Base-by-base conservation (phyloP, 2,113 vertebrate genomes). In the Callaeas wilsoni region DNA sequence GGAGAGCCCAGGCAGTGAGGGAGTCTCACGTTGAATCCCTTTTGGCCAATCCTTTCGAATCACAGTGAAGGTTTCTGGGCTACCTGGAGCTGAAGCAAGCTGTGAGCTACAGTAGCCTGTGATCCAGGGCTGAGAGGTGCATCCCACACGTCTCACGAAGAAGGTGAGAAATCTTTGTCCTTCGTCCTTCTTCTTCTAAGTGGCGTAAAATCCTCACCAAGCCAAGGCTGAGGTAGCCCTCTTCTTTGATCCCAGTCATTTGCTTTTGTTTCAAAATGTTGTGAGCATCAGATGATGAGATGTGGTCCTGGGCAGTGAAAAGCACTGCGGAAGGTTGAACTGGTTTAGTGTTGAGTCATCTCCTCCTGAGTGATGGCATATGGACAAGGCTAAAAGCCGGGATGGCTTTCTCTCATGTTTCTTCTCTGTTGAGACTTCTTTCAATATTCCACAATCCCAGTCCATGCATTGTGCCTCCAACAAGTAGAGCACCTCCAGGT, bases 381-480 rank as follows among this genome's bases (percentile, higher is more conserved):
- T 57, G 25, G 44, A 59, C 76, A 84, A 50, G 22, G 16, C 63
- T 83, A 41, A 39, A 90, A 62, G 41, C 3, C 0, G 35, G 39
- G 19, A 47, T 74, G 39, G 18, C 16, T 55, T 87, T 77, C 32
- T 65, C 22, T 65, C 22, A 29, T 49, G 19, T 55, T 37, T 27
- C 9, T 59, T 84, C 53, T 82, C 46, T 56, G 1, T 27, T 57
- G 35, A 21, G n/a, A 70, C 23, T 55, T 74, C 26, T 79, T 71
- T 69, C 2, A n/a, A 6, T 65, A 23, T 42, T 59, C 35, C 30
- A 8, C 9, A 35, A 50, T 59, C 42, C 23, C 50, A 32, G 30
- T 46, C 42, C 19, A 4, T 0, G 0, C 4, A 1, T 70, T 94
- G 84, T 70, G 32, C 50, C 12, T 93, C 13, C 30, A 78, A 21